Evolutionary conservation across 2,888 invertebrate species (phyloP).

Genomic region (Rotaria sp.): DNA sequence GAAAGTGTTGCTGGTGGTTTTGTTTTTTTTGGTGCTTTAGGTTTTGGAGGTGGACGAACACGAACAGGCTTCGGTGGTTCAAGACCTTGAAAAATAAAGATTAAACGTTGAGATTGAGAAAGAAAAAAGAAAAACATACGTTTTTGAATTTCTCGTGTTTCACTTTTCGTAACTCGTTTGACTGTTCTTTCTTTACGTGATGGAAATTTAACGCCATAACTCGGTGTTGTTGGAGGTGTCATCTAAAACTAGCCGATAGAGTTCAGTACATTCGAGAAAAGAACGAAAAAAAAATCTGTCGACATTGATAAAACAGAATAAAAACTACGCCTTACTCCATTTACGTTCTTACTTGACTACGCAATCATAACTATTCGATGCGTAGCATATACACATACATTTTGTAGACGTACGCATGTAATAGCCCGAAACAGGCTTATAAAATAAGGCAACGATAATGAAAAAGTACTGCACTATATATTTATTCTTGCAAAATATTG

Average conservation of each 20-base stretch:
- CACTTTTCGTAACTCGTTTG: neutral
- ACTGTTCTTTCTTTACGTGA: neutral
- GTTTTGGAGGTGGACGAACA: neutral
- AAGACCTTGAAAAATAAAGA: neutral
- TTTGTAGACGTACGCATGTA: no score
- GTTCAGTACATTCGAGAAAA: no score
- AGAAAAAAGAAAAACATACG: neutral
- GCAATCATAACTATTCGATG: neutral
- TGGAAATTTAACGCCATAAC: neutral
- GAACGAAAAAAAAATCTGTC: no score
- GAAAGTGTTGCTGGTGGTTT: neutral
- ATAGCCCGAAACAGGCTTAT: no score
- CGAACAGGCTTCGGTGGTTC: neutral
- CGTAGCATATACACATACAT: neutral
- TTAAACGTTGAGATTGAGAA: neutral
- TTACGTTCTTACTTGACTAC: neutral
- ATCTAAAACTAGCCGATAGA: neutral
- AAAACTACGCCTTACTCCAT: neutral
- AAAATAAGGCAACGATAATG: no score
- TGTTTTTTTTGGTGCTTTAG: neutral
- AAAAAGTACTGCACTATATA: no score
- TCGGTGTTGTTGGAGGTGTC: neutral
- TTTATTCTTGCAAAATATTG: no score
- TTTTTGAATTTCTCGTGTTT: slow-evolving; percentile 7
- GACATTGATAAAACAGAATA: neutral